Evolutionary conservation across 1,140 invertebrate species (phyloP).

Genomic region (Camponotus vicinus): DNA sequence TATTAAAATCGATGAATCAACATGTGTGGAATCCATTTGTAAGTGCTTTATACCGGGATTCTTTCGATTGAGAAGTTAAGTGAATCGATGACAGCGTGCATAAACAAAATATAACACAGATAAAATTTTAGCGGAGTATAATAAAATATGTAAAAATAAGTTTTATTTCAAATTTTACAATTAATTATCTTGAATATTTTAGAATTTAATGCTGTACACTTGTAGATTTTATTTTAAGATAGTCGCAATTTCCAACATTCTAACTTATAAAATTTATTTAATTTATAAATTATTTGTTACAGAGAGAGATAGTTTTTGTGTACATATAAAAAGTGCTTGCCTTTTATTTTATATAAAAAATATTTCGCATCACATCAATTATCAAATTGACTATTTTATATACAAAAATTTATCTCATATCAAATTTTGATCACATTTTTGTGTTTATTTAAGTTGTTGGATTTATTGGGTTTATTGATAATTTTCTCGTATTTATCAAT

Average conservation of each 20-base stretch:
- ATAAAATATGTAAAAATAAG: background rate
- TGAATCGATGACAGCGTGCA: background rate
- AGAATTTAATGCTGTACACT: background rate
- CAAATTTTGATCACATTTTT: background rate
- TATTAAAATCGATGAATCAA: too few relatives aligned
- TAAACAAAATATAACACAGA: slow-evolving; percentile 18
- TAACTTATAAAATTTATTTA: background rate
- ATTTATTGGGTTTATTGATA: slow-evolving; percentile 3
- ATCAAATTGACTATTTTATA: background rate
- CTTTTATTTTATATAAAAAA: background rate
- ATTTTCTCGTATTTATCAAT: slow-evolving; percentile 9
- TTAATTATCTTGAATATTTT: background rate
- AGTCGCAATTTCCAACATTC: background rate
- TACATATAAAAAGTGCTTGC: background rate
- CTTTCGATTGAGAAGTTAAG: background rate
- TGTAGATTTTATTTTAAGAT: slow-evolving; percentile 2
- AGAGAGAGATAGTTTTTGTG: background rate
- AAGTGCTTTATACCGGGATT: slow-evolving; percentile 35
- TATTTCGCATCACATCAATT: background rate
- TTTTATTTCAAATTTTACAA: background rate
- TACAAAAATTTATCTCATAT: background rate
- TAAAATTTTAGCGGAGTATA: background rate
- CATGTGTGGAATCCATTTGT: background rate
- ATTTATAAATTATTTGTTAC: background rate
- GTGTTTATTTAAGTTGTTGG: background rate